Conservation (phyloP, 1,140 invertebrate genomes). For the Bombus ignitus region DNA sequence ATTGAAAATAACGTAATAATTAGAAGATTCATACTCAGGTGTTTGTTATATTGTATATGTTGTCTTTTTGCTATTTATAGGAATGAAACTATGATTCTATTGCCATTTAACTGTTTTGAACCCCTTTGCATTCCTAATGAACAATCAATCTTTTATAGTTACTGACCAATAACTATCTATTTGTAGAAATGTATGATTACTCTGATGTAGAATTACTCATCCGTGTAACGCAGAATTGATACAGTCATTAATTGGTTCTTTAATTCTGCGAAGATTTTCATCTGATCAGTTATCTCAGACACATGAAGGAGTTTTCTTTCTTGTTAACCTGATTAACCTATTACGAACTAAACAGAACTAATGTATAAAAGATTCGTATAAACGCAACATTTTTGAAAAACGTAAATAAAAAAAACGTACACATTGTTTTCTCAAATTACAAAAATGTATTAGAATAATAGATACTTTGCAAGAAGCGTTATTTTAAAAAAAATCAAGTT, state of each 20-base stretch:
- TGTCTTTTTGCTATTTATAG: background rate
- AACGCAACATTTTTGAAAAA: too few species aligned
- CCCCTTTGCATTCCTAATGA: background rate
- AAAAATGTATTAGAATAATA: too few species aligned
- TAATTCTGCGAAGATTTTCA: too few species aligned
- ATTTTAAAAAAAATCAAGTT: background rate
- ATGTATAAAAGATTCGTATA: background rate
- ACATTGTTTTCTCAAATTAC: too few species aligned
- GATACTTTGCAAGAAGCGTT: background rate
- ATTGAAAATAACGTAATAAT: background rate
- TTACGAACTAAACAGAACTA: background rate
- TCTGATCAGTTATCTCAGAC: background rate
- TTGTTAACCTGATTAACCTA: background rate
- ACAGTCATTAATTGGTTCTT: background rate
- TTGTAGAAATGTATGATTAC: background rate
- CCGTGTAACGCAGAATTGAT: background rate
- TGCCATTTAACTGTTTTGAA: background rate
- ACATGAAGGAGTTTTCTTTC: background rate
- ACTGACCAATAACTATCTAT: background rate
- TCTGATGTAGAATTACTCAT: background rate
- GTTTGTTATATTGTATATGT: too few species aligned
- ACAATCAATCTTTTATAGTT: background rate
- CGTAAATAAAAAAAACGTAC: too few species aligned
- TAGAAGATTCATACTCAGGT: background rate
- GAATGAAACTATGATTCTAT: background rate